Evolutionary conservation across 2,797 vertebrate species (phyloP).

Genomic region (Catharus ustulatus): DNA sequence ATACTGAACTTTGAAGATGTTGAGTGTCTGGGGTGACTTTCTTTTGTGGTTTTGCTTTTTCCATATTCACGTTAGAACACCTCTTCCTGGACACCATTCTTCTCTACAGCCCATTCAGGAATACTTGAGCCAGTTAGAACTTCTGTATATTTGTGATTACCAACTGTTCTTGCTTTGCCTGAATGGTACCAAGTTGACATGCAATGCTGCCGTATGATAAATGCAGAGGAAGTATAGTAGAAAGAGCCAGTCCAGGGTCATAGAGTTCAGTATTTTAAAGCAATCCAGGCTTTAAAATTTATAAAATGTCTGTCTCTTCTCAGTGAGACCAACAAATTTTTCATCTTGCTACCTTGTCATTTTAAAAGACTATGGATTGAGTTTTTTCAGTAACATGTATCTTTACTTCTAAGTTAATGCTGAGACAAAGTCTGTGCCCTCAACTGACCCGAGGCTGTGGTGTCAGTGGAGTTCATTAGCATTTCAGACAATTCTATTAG

Average conservation of each 20-base stretch:
- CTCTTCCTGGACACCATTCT: background rate
- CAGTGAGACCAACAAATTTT: background rate
- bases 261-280: background rate
- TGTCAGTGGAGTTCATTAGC: background rate
- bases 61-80: background rate
- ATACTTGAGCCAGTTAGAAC: background rate
- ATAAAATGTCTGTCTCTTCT: background rate
- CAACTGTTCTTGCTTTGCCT: background rate
- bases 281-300: background rate
- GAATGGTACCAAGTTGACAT: background rate
- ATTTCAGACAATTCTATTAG: background rate
- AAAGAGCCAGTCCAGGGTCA: background rate
- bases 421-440: background rate
- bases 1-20: conserved; percentile 20
- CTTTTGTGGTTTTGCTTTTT: background rate
- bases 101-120: background rate
- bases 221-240: background rate
- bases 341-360: background rate
- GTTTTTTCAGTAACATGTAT: background rate
- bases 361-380: background rate
- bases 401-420: background rate
- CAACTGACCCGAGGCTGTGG: background rate
- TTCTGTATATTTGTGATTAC: background rate
- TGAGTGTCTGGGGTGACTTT: background rate
- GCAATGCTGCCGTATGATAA: background rate